These are phyloP conservation scores for Clarias gariepinus DNA, from an alignment of 2,113 vertebrate species.

Conservation along the genomic window DNA sequence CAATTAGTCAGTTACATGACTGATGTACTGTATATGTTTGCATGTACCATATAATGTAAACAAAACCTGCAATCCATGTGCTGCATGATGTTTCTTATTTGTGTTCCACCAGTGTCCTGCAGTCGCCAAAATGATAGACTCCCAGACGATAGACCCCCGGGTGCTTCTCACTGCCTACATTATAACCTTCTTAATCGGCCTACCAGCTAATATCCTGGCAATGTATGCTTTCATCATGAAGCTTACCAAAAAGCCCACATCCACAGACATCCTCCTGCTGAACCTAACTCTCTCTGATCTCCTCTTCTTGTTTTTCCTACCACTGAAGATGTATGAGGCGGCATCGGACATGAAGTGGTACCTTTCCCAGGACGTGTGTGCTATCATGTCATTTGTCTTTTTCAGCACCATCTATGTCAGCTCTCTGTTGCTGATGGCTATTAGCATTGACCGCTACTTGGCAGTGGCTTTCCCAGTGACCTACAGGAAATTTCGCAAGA, in stretches of 20 bases:
- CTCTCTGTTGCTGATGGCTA: conserved; percentile 70
- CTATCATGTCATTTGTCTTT: conserved; percentile 67
- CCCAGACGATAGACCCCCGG: conserved; percentile 6
- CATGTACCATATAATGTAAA: not conserved
- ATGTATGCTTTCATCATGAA: conserved; percentile 65
- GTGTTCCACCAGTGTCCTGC: conserved; percentile 16
- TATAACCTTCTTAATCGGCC: conserved; percentile 67
- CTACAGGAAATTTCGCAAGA: conserved; percentile 63
- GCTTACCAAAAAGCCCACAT: conserved; percentile 54
- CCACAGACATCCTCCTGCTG: conserved; percentile 72
- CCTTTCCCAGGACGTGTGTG: conserved; percentile 62
- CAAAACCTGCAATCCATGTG: not conserved
- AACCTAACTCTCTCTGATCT: conserved; percentile 72
- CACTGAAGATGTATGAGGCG: conserved; percentile 73
- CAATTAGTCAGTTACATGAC: not conserved
- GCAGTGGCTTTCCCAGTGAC: conserved; percentile 69
- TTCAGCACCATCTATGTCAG: conserved; percentile 79
- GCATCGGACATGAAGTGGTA: conserved; percentile 55
- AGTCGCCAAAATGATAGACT: conserved; percentile 8
- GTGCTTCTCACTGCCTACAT: conserved; percentile 64
- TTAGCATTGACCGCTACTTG: conserved; percentile 75
- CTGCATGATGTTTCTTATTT: not conserved
- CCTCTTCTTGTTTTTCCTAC: conserved; percentile 72
- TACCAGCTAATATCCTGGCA: conserved; percentile 73
- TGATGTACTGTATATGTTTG: not conserved